Evolutionary conservation across 2,113 vertebrate genomes (phyloP), one percentile per base, ranked within the genome.

Genomic region (Lathamus discolor): DNA sequence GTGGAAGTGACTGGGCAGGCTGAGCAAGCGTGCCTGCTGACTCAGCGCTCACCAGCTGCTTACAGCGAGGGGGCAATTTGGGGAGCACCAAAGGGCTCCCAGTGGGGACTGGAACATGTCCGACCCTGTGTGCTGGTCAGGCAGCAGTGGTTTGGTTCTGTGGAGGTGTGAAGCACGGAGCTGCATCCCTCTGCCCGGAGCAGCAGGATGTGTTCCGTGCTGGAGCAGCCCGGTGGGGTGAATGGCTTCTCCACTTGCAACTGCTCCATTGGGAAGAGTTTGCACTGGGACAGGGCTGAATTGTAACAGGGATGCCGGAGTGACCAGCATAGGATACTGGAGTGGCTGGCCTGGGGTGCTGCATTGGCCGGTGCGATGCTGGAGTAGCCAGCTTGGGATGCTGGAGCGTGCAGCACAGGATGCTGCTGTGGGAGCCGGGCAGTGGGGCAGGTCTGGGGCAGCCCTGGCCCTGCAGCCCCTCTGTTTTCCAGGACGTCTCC

Each of bases 291-390:
- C 22, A 49, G 52, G 9, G 51, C 41, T 80, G 73, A 39, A 52
- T 54, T 7, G 1, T 75, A 27, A 23, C 1, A 5, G 37, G 52
- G 70, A 2, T 72, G 70, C 35, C 3, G 27, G 25, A 67, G 31
- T 7, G 10, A 33, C 8, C 3, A 7, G 35, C 4, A 7, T 27
- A 37, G 28, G 64, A 39, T 48, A 27, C 35, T 49, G 51, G 33
- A 19, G 0, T 1, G 13, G n/a, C 4, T 0, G 1, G 33, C 1
- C 2, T 43, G 52, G 37, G 59, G 10, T 63, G 20, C 31, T 6
- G 18, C 55, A 29, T 11, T 1, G 13, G n/a, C 4, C 0, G 1
- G 18, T 1, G 12, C 11, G 49, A 7, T 55, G 39, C 39, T 4
- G 39, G 28, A 37, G 14, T 3, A 3, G 39, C 2, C 2, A 7